These are phyloP conservation scores for Sinocyclocheilus anshuiensis DNA, from an alignment of 2,113 vertebrate species.

Conservation along the genomic window DNA sequence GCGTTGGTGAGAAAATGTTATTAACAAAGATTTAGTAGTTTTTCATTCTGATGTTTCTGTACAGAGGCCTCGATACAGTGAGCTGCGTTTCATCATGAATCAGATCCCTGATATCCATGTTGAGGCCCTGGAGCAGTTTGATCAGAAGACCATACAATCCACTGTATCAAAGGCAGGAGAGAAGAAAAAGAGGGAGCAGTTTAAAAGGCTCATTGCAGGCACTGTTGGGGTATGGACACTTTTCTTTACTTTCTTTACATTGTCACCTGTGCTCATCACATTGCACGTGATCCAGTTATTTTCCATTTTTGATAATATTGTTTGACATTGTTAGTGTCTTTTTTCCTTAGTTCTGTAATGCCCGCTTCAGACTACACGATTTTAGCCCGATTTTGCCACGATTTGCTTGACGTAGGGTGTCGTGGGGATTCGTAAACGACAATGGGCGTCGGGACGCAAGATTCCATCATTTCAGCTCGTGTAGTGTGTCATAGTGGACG, in stretches of 20 bases:
- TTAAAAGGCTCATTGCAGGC: conserved; percentile 92
- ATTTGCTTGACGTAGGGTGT: too few species aligned
- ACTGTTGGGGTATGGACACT: conserved; percentile 85
- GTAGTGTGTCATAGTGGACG: too few species aligned
- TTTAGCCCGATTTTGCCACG: too few species aligned
- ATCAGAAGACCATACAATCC: conserved; percentile 85
- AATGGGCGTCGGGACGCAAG: too few species aligned
- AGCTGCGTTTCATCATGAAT: conserved; percentile 88
- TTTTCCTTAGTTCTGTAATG: too few species aligned
- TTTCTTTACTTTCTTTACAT: background rate
- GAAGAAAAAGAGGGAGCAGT: conserved; percentile 93
- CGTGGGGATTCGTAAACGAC: too few species aligned
- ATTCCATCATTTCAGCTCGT: too few species aligned
- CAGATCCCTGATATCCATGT: conserved; percentile 88
- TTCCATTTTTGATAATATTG: too few species aligned
- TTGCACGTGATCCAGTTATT: too few species aligned
- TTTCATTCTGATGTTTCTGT: background rate
- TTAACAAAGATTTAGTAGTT: background rate
- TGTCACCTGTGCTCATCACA: background rate
- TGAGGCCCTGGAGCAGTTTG: conserved; percentile 90
- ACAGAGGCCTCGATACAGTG: conserved; percentile 87
- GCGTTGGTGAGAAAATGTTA: background rate
- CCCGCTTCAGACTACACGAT: too few species aligned
- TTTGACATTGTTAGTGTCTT: too few species aligned
- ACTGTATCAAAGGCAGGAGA: conserved; percentile 82